Percentiles rank a stretch among this genome's conserved stretches.
Conservation (phyloP, 2,888 invertebrate species). For the Tridacna crocea region DNA sequence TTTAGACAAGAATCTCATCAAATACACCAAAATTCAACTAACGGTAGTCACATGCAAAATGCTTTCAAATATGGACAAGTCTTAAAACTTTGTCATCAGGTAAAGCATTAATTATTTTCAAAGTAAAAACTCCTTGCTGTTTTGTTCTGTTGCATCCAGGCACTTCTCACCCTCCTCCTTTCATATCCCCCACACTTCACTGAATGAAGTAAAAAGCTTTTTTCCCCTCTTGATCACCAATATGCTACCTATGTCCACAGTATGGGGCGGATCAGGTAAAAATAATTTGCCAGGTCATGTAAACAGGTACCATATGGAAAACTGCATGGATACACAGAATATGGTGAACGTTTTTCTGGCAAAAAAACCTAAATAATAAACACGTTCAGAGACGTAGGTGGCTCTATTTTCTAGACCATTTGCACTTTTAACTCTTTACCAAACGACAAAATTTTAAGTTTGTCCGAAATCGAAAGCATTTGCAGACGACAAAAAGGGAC, state of each 20-base stretch:
- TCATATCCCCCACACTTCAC: background rate
- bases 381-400: too few relatives aligned
- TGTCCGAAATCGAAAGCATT: background rate
- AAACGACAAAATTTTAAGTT: background rate
- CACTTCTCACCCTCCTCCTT: background rate
- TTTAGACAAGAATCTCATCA: too few relatives aligned
- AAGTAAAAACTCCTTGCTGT: too few relatives aligned
- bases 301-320: background rate
- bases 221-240: background rate
- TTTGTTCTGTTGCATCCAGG: too few relatives aligned
- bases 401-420: background rate
- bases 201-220: background rate
- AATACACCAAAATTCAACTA: too few relatives aligned
- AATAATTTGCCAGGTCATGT: background rate
- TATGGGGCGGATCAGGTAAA: background rate
- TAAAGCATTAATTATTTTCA: too few relatives aligned
- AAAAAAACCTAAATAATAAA: too few relatives aligned
- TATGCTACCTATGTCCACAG: background rate
- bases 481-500: too few relatives aligned
- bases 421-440: constrained; percentile 2
- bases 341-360: background rate
- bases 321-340: background rate
- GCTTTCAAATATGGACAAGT: too few relatives aligned
- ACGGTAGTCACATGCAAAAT: too few relatives aligned
- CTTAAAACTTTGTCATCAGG: too few relatives aligned